phyloP scores from a whole-genome alignment of 37 sponge, comb jelly and placozoan genomes.

The Amphimedon queenslandica region DNA sequence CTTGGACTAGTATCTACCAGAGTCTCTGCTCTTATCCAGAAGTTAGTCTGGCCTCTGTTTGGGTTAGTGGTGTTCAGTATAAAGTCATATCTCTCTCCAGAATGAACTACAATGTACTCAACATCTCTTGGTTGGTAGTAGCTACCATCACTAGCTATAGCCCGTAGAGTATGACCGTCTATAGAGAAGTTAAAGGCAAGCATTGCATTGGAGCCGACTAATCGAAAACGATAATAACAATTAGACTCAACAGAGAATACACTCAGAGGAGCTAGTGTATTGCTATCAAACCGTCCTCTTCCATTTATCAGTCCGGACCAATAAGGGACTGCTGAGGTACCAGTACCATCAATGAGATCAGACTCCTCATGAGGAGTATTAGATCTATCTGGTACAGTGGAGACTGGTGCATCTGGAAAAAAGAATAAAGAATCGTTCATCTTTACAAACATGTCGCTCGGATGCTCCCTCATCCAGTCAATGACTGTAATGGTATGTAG shows the following conservation, averaged over 20 bases:
- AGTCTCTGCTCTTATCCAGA: constrained; percentile 54
- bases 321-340: constrained; percentile 37
- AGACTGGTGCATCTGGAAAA: constrained; percentile 12
- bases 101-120: constrained; percentile 64
- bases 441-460: constrained; percentile 30
- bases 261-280: too few species aligned
- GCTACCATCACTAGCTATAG: constrained; percentile 72
- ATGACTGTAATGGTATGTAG: constrained; percentile 18
- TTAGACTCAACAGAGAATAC: constrained; percentile 45
- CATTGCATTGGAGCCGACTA: constrained; percentile 63
- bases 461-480: constrained; percentile 11
- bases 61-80: constrained; percentile 39
- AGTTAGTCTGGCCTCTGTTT: constrained; percentile 24
- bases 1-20: constrained; percentile 22
- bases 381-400: too few species aligned
- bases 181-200: constrained; percentile 63
- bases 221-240: constrained; percentile 53
- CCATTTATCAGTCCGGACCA: too few species aligned
- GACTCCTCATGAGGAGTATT: constrained; percentile 6
- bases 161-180: constrained; percentile 65
- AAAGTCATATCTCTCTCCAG: too few species aligned
- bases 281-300: constrained; percentile 69
- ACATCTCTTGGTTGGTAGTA: constrained; percentile 47
- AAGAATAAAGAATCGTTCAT: constrained; percentile 18
- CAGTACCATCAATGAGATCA: constrained; percentile 38